These are phyloP conservation scores for Trachelus stipa DNA, from an alignment of 2,888 invertebrate genomes.

Conservation along the genomic window DNA sequence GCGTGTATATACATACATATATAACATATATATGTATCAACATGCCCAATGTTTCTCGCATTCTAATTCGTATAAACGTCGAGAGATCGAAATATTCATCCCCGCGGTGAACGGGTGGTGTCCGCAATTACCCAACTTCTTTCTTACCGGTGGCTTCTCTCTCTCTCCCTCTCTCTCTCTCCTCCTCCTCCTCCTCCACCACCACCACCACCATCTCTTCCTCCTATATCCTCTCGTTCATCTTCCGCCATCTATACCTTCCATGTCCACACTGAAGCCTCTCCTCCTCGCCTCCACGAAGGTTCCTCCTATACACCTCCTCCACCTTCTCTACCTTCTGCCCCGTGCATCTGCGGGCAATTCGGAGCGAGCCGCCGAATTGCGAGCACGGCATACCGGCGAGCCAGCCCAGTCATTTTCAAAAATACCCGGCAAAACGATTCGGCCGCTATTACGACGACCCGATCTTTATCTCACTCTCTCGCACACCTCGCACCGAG, in stretches of 20 bases:
- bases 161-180: constrained; percentile 24
- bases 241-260: constrained; percentile 19
- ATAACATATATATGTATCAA: no score
- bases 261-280: background rate
- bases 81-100: constrained; percentile 47
- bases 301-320: constrained; percentile 19
- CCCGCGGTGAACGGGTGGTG: constrained; percentile 48
- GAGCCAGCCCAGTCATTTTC: constrained; percentile 53
- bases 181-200: background rate
- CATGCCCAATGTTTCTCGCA: background rate
- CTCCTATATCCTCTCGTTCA: constrained; percentile 5
- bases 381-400: constrained; percentile 50
- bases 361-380: constrained; percentile 41
- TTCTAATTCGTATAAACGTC: constrained; percentile 3
- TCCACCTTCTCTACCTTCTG: constrained; percentile 15
- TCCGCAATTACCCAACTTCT: constrained; percentile 41
- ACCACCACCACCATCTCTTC: background rate
- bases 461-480: constrained; percentile 33
- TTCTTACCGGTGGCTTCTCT: constrained; percentile 41
- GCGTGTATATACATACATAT: no score
- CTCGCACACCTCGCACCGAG: constrained; percentile 1
- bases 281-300: constrained; percentile 34
- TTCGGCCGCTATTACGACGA: constrained; percentile 52
- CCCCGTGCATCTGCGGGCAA: constrained; percentile 47
- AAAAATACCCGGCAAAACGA: constrained; percentile 57